Percentiles rank a stretch among this genome's conserved stretches.
Evolutionary conservation across 2,113 vertebrate genomes (phyloP).

Genomic region (Scomber japonicus): DNA sequence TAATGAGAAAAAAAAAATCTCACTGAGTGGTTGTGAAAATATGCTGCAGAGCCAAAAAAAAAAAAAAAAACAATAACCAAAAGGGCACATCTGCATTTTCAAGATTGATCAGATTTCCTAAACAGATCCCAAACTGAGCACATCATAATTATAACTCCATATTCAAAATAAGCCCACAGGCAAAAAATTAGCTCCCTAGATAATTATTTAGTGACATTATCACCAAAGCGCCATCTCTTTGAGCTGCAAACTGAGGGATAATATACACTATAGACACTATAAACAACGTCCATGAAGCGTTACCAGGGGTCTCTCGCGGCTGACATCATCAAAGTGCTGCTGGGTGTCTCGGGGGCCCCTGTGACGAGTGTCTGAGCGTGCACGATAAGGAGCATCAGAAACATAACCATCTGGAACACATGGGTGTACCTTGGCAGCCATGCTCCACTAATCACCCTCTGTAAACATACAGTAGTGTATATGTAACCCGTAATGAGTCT

Average conservation of each 20-base stretch:
- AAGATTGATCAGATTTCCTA: background rate
- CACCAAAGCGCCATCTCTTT: background rate
- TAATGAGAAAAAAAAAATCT: background rate
- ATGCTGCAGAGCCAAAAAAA: constrained; percentile 6
- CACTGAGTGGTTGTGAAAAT: constrained; percentile 12
- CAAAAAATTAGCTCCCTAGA: background rate
- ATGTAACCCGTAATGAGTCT: constrained; percentile 61
- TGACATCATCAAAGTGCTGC: constrained; percentile 26
- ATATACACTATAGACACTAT: background rate
- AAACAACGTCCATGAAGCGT: background rate
- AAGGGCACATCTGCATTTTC: background rate
- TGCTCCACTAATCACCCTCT: constrained; percentile 59
- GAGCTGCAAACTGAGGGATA: constrained; percentile 20
- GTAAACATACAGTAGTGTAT: constrained; percentile 79
- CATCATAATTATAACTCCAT: background rate
- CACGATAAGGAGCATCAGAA: constrained; percentile 57
- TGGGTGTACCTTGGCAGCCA: constrained; percentile 53
- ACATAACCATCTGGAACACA: constrained; percentile 67
- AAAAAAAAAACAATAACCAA: background rate
- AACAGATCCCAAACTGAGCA: background rate
- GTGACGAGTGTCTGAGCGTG: constrained; percentile 36
- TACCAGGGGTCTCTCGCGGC: background rate
- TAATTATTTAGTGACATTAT: constrained; percentile 8
- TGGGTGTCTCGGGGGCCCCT: constrained; percentile 2
- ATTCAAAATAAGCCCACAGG: constrained; percentile 2